Evolutionary conservation across 23 tunicate species (phyloP).

Genomic region (Clavelina lepadiformis): DNA sequence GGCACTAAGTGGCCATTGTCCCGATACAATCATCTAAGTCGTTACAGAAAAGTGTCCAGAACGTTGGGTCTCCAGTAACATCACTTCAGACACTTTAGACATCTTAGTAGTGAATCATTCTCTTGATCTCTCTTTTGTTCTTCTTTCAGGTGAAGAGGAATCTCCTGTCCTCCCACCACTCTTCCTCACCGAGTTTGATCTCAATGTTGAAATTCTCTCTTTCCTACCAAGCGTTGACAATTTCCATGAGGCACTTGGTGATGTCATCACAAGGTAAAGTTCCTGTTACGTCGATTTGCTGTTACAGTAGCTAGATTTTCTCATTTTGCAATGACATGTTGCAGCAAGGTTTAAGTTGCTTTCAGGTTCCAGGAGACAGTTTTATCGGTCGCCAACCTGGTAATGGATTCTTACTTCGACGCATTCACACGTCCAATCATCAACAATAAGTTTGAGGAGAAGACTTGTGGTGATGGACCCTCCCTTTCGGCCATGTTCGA

Average conservation of each 20-base stretch:
- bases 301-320: too few relatives aligned
- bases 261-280: conserved; percentile 77
- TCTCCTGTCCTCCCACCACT: conserved; percentile 66
- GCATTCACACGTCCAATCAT: conserved; percentile 97
- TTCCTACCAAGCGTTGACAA: conserved; percentile 79
- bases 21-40: too few relatives aligned
- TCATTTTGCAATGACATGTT: background rate
- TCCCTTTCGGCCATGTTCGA: conserved; percentile 88
- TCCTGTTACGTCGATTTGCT: too few relatives aligned
- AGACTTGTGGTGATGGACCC: conserved; percentile 97
- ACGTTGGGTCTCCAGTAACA: too few relatives aligned
- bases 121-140: too few relatives aligned
- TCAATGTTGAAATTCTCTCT: conserved; percentile 51
- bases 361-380: conserved; percentile 90
- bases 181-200: conserved; percentile 84
- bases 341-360: background rate
- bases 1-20: too few relatives aligned
- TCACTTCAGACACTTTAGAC: too few relatives aligned
- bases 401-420: conserved; percentile 75
- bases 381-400: conserved; percentile 82
- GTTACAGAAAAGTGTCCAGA: too few relatives aligned
- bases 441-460: conserved; percentile 94
- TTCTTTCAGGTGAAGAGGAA: conserved; percentile 52
- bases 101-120: too few relatives aligned
- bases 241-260: conserved; percentile 70